Evolutionary conservation across 2,113 vertebrate species (phyloP).

Genomic region (Glaucomys volans): DNA sequence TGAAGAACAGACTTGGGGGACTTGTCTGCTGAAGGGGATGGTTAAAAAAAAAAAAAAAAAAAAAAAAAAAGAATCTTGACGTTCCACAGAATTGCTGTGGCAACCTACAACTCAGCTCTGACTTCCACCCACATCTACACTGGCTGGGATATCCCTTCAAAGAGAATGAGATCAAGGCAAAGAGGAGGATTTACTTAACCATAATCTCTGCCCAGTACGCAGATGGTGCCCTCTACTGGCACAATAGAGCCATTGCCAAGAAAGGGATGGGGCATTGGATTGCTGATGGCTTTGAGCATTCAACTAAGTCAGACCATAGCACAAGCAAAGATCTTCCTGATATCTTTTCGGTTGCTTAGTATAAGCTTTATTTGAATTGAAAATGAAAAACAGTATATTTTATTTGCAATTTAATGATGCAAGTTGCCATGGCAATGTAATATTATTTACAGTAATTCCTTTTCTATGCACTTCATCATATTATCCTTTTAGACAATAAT

Average conservation of each 20-base stretch:
- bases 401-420: conserved; percentile 63
- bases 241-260: background rate
- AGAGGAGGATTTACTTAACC: background rate
- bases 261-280: background rate
- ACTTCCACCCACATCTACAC: background rate
- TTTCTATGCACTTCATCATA: background rate
- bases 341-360: background rate
- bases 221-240: conserved; percentile 70
- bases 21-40: background rate
- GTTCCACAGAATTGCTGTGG: background rate
- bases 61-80: background rate
- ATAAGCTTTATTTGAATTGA: conserved; percentile 76
- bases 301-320: background rate
- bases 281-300: background rate
- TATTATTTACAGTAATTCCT: conserved; percentile 68
- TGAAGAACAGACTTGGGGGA: background rate
- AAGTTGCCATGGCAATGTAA: conserved; percentile 62
- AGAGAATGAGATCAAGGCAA: background rate
- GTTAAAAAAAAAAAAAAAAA: background rate
- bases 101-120: background rate
- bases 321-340: background rate
- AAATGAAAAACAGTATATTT: conserved; percentile 73
- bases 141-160: background rate
- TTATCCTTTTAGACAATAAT: conserved; percentile 20
- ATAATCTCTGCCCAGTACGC: background rate